These are phyloP conservation scores for Dynastes tityus DNA, from an alignment of 2,888 invertebrate species.

Conservation along the genomic window DNA sequence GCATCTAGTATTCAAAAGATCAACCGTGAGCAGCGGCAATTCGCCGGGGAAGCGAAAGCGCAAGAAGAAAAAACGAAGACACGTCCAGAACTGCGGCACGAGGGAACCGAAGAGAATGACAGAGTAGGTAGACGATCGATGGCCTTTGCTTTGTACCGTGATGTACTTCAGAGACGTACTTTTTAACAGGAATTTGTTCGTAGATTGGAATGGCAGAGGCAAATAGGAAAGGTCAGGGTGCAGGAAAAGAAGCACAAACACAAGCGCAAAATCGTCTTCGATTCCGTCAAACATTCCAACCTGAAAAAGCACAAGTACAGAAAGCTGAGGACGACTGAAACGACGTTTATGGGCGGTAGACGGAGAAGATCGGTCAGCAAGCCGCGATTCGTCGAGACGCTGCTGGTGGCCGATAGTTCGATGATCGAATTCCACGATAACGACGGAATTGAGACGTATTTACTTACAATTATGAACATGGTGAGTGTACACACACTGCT, in stretches of 20 bases:
- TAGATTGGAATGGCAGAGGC: conserved; percentile 76
- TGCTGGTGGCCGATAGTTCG: conserved; percentile 89
- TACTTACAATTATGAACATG: conserved; percentile 95
- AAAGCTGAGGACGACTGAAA: conserved; percentile 63
- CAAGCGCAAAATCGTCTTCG: conserved; percentile 61
- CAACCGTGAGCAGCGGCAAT: conserved; percentile 72
- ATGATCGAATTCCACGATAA: conserved; percentile 90
- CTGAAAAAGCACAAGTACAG: conserved; percentile 68
- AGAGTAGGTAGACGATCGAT: conserved; percentile 62
- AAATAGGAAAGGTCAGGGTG: conserved; percentile 71
- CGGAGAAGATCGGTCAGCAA: conserved; percentile 80
- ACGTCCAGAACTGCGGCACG: conserved; percentile 75
- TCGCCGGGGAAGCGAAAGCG: conserved; percentile 65
- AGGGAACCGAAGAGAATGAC: conserved; percentile 73
- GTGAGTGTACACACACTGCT: conserved; percentile 69
- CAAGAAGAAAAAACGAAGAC: conserved; percentile 72
- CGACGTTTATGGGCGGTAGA: conserved; percentile 57
- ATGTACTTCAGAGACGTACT: conserved; percentile 30
- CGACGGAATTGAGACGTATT: conserved; percentile 87
- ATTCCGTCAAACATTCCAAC: conserved; percentile 66
- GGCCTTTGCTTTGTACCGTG: conserved; percentile 5
- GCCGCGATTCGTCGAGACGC: conserved; percentile 86
- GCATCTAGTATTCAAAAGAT: conserved; percentile 80
- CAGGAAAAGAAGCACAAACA: conserved; percentile 68
- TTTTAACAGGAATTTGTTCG: conserved; percentile 49